Evolutionary conservation across 2,113 vertebrate species (phyloP).

Genomic region (Saccopteryx leptura): DNA sequence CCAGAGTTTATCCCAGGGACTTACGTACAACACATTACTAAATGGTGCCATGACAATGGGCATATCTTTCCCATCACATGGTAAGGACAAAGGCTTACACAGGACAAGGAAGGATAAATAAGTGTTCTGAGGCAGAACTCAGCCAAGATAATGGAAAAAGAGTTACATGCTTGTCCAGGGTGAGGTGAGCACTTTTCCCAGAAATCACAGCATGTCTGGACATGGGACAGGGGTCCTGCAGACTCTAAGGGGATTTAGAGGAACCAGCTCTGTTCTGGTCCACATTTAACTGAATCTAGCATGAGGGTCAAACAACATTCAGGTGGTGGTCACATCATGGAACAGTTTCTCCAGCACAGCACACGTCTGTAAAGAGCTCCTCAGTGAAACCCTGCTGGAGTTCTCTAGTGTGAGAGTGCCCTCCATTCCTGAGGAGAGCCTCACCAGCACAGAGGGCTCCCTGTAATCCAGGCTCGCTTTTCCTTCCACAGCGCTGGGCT

Average conservation of each 20-base stretch:
- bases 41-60: background rate
- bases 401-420: background rate
- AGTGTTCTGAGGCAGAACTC: too few relatives aligned
- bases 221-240: too few relatives aligned
- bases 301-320: too few relatives aligned
- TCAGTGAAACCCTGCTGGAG: background rate
- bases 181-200: too few relatives aligned
- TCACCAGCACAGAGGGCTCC: background rate
- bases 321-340: too few relatives aligned
- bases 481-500: conserved; percentile 14
- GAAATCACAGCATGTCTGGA: too few relatives aligned
- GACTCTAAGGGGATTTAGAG: too few relatives aligned
- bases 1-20: background rate
- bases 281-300: too few relatives aligned
- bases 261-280: too few relatives aligned
- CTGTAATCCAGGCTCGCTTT: background rate
- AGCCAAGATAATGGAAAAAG: too few relatives aligned
- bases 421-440: background rate
- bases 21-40: background rate
- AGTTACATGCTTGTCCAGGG: background rate
- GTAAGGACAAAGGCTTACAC: background rate
- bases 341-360: too few relatives aligned
- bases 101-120: background rate
- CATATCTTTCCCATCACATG: background rate
- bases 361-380: background rate